These are phyloP conservation scores for Eupelmus urozonus DNA, from an alignment of 2,888 invertebrate species.

Conservation along the genomic window DNA sequence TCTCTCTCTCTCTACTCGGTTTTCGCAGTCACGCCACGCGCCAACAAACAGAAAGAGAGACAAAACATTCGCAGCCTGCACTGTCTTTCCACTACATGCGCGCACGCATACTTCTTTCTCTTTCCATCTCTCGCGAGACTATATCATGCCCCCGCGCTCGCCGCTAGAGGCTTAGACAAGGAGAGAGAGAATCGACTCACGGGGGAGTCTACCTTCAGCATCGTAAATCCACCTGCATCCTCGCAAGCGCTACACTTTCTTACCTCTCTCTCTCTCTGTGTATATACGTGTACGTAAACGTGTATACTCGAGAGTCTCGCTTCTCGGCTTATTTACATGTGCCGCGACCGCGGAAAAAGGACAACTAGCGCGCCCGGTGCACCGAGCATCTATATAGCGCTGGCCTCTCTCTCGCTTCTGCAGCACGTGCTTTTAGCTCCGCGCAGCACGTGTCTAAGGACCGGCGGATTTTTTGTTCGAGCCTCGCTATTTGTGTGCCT, in stretches of 20 bases:
- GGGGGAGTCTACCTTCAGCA: neutral
- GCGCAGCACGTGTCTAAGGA: too few relatives aligned
- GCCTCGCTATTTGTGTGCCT: too few relatives aligned
- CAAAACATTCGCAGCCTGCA: constrained; percentile 65
- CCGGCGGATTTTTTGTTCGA: too few relatives aligned
- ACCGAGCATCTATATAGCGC: too few relatives aligned
- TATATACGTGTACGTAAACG: neutral
- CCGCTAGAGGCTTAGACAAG: neutral
- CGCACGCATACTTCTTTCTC: neutral
- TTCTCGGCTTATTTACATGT: constrained; percentile 45
- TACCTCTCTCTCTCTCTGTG: neutral
- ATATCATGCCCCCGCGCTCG: constrained; percentile 3
- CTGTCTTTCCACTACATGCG: neutral
- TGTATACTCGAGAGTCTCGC: constrained; percentile 14
- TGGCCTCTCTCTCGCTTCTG: too few relatives aligned
- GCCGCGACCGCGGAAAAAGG: constrained; percentile 2
- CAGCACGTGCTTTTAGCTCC: too few relatives aligned
- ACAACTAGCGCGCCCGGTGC: too few relatives aligned
- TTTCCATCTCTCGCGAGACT: neutral
- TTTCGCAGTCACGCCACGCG: constrained; percentile 63
- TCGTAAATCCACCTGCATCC: constrained; percentile 18
- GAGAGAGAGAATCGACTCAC: neutral
- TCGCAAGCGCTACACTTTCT: neutral
- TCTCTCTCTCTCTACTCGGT: constrained; percentile 31
- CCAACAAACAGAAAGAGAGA: constrained; percentile 42